Percentiles rank a stretch among this genome's conserved stretches.
These are phyloP conservation scores for Leptinotarsa undecemlineata DNA, from an alignment of 1,140 invertebrate species.

Conservation along the genomic window DNA sequence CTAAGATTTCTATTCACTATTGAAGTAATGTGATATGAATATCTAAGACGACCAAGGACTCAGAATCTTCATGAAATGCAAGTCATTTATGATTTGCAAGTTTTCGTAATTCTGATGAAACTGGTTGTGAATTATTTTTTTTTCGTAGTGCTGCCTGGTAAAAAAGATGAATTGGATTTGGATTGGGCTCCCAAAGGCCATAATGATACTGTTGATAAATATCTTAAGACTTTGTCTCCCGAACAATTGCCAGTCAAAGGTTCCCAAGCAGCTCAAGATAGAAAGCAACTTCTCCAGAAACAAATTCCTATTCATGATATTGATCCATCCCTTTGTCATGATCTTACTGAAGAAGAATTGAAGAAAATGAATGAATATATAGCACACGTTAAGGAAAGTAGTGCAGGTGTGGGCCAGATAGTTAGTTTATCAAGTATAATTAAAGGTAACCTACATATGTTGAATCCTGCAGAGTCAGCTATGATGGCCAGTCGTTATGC, in stretches of 20 bases:
- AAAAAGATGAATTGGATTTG: conserved; percentile 57
- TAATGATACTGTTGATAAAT: conserved; percentile 64
- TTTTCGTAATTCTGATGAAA: no score
- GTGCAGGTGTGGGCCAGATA: conserved; percentile 59
- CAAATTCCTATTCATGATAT: conserved; percentile 83
- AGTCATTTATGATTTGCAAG: no score
- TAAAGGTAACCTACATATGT: conserved; percentile 38
- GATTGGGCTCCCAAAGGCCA: conserved; percentile 63
- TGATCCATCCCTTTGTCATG: conserved; percentile 63
- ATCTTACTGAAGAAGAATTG: conserved; percentile 66
- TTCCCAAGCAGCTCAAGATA: conserved; percentile 69
- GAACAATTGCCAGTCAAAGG: conserved; percentile 75
- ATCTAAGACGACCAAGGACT: no score
- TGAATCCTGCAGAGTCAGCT: conserved; percentile 37
- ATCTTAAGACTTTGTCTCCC: conserved; percentile 74
- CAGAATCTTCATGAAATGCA: no score
- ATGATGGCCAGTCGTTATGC: conserved; percentile 38
- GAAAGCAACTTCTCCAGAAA: conserved; percentile 76
- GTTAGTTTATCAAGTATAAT: conserved; percentile 41
- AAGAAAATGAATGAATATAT: conserved; percentile 67
- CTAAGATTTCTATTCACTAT: no score
- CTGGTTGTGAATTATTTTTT: no score
- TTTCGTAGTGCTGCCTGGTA: conserved; percentile 53
- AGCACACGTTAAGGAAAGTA: conserved; percentile 64
- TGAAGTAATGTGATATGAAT: no score